Conservation (phyloP, 64 coral and sea anemone species). For the Dendronephthya gigantea region DNA sequence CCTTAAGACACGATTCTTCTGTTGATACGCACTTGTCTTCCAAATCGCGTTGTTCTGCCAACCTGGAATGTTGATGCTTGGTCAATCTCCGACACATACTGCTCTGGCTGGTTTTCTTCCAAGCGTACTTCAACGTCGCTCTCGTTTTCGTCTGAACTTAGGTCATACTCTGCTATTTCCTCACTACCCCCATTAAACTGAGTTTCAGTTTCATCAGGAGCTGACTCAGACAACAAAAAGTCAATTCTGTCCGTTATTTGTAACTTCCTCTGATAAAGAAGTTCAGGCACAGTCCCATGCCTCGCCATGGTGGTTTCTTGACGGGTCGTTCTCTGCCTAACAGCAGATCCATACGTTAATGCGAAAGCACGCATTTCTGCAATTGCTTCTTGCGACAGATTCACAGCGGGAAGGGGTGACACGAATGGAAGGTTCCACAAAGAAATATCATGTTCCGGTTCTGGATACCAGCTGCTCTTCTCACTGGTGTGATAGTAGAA, state of each 20-base stretch:
- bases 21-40: no score
- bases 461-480: neutral
- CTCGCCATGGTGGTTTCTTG: constrained; percentile 38
- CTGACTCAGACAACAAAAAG: no score
- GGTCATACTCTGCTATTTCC: no score
- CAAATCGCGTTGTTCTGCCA: no score
- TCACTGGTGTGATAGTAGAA: neutral
- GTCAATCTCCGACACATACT: no score
- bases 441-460: constrained; percentile 21
- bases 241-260: neutral
- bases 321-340: constrained; percentile 20
- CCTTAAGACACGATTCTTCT: no score
- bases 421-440: constrained; percentile 2
- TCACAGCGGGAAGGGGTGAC: neutral
- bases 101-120: no score
- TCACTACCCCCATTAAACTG: no score
- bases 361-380: constrained; percentile 3
- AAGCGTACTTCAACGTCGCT: no score
- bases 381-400: constrained; percentile 9
- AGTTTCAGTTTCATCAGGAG: no score
- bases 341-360: constrained; percentile 11
- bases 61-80: no score
- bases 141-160: no score
- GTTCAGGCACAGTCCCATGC: constrained; percentile 26
- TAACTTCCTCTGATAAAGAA: constrained; percentile 32